Evolutionary conservation across 2,888 invertebrate species (phyloP), one percentile per base, ranked within the genome.

Genomic region (Creontiades dilutus): DNA sequence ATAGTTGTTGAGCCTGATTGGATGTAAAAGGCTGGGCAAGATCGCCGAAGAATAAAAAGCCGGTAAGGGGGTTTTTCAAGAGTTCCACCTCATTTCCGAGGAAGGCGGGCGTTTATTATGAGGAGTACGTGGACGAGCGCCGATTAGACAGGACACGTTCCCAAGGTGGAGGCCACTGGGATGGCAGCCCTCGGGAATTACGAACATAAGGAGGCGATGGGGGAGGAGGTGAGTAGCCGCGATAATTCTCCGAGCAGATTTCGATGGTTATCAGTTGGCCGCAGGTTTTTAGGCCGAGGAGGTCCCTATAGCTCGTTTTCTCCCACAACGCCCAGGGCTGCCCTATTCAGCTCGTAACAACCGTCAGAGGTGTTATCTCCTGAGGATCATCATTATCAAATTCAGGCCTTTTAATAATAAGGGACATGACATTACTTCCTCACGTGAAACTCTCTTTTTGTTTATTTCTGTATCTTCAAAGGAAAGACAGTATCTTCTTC

Each of bases 1-100:
- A 61, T 61, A 61, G 61, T 61, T 61, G 61, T 61, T 19, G 61
- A 61, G 61, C 61, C 61, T 61, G 61, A 61, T 61, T 61, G 61
- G 61, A 19, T 61, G 61, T 61, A 61, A 61, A 61, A 61, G 16
- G 19, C 52, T 16, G 16, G 61, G n/a, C 61, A 19, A 61, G 61
- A 61, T 61, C 61, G 61, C n/a, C 19, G 61, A 19, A 61, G 61
- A 61, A 61, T 61, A 61, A 14, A 52, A 52, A 52, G 52, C 13
- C 52, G 52, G 52, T 52, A 52, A 52, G 16, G 52, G n/a, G 19
- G 61, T 16, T 61, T 61, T 61, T 61, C 52, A 52, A 52, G 52
- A 16, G 52, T 52, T 52, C 61, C 19, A 19, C 61, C 19, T 61
- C 61, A 61, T 61, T 61, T 19, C 61, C 61, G 19, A 61, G n/a